A percentile compares a stretch with the other conserved stretches of the same genome.
phyloP scores from a whole-genome alignment of 2,797 vertebrate species.

The Nyctibius grandis region DNA sequence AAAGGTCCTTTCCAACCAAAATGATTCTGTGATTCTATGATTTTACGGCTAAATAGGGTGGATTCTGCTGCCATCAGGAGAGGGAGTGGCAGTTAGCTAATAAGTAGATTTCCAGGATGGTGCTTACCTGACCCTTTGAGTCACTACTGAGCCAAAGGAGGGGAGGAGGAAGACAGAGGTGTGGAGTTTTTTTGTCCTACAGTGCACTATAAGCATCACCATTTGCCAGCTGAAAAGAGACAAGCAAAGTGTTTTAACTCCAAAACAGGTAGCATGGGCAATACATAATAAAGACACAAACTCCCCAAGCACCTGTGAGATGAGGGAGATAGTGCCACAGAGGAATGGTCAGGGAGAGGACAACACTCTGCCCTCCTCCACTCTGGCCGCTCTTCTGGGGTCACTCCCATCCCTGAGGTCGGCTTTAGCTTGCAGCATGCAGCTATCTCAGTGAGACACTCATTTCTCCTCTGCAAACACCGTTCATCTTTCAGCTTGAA shows the following conservation, averaged over 20 bases:
- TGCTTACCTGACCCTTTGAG: background rate
- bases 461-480: background rate
- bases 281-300: background rate
- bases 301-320: accelerated
- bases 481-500: background rate
- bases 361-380: background rate
- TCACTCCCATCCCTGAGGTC: background rate
- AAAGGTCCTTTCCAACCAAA: no score
- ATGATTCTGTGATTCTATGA: no score
- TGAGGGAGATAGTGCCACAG: accelerated
- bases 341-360: background rate
- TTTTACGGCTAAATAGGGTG: background rate
- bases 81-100: background rate
- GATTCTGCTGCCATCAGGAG: background rate
- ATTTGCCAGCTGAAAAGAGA: background rate
- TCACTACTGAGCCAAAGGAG: background rate
- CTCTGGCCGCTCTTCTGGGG: background rate
- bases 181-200: accelerated
- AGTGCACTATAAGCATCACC: background rate
- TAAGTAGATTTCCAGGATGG: background rate
- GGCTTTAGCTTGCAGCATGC: background rate
- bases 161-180: background rate
- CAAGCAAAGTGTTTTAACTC: background rate
- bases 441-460: background rate
- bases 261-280: background rate